Base-by-base conservation (phyloP, 2,113 vertebrate genomes). In the Limnothrissa miodon region DNA sequence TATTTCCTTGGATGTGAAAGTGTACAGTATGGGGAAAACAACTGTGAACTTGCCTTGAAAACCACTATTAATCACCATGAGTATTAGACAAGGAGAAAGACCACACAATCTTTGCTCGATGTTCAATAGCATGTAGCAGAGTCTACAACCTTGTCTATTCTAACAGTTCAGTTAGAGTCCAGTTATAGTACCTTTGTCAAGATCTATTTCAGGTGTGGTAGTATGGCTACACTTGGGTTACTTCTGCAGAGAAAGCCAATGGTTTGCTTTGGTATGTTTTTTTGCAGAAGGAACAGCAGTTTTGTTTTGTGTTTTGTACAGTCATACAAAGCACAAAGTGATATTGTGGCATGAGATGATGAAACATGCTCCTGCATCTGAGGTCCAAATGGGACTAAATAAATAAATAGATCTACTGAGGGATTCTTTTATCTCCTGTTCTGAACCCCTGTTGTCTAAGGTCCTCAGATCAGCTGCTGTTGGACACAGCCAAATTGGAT, bases 401-500 rank as follows among this genome's bases (percentile, higher is more conserved):
- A 33, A 70, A 70, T 66, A 10, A 66, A 66, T 66, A 66, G 8
- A 29, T 29, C 62, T 29, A 70, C 82, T 82, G 36, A 25, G 25
- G 13, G n/a, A 11, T 70, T 15, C 66, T 15, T 74, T 36, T 36
- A 74, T 74, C 66, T 74, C 29, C 25, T 25, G n/a, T 25, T 51
- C 56, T 81, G 78, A 82, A 79, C 78, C 56, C 83, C 80, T 84
- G 51, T 80, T 70, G 78, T 53, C 46, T 56, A 56, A 48, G 48
- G 44, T 80, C 46, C 25, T 81, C 59, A 56, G 33, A 53, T 53
- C 51, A 56, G 51, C 46, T 80, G 15, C 13, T 48, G 80, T 74
- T 83, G 85, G 86, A 62, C 79, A 59, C 29, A 23, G 39, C 39
- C 39, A 81, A 83, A 81, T 45, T 45, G 66, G 39, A 48, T 84